Percentiles rank a stretch among this genome's conserved stretches.
Evolutionary conservation across 2,888 invertebrate species (phyloP).

Genomic region (Sicus ferrugineus): DNA sequence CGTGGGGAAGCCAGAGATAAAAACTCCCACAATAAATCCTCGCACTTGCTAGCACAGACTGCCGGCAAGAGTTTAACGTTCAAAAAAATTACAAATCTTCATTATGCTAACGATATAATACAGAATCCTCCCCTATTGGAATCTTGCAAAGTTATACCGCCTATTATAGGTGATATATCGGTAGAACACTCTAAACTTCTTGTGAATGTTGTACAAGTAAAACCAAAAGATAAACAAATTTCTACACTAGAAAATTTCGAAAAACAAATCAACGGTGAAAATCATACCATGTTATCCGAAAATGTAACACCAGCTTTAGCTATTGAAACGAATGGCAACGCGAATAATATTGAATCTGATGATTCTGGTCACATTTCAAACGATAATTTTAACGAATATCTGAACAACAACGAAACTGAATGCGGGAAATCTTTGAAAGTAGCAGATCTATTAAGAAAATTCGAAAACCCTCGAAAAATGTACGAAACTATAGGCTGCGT

Average conservation of each 20-base stretch:
- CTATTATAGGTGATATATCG: constrained; percentile 58
- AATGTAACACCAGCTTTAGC: too few species aligned
- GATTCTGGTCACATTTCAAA: constrained; percentile 85
- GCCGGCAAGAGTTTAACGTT: background rate
- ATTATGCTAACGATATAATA: constrained; percentile 60
- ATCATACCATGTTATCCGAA: too few species aligned
- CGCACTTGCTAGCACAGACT: too few species aligned
- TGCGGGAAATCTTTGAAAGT: constrained; percentile 53
- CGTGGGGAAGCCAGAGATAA: background rate
- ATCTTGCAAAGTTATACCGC: constrained; percentile 61
- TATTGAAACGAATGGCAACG: background rate
- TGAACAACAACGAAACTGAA: constrained; percentile 21
- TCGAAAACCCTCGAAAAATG: constrained; percentile 47
- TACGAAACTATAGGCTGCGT: constrained; percentile 15
- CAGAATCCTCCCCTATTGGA: constrained; percentile 54
- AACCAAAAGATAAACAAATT: background rate
- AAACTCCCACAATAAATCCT: constrained; percentile 20
- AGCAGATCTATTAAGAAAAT: constrained; percentile 56
- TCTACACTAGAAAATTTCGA: background rate
- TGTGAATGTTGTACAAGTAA: constrained; percentile 55
- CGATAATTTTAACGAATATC: constrained; percentile 67
- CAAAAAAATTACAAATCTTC: constrained; percentile 38
- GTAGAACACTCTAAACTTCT: constrained; percentile 59
- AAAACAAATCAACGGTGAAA: constrained; percentile 9
- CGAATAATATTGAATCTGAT: constrained; percentile 70